phyloP scores from a whole-genome alignment of 2,888 invertebrate genomes.

The Lycophotia porphyrea region DNA sequence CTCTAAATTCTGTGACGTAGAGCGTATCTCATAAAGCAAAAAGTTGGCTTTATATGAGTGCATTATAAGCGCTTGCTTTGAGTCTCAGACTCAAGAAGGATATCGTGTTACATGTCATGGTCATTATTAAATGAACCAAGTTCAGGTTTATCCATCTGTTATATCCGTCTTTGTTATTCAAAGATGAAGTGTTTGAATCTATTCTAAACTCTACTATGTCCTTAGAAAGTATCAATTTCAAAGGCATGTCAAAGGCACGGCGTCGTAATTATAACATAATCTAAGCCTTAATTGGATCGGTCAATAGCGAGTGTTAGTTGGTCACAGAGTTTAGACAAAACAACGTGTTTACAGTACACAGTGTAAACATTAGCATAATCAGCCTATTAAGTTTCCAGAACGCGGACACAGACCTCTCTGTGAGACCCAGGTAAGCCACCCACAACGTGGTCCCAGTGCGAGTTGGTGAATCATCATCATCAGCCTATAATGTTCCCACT shows the following conservation, averaged over 20 bases:
- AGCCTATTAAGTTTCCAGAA: background rate
- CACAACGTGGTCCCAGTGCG: background rate
- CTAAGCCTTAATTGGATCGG: slow-evolving; percentile 40
- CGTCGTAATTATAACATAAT: background rate
- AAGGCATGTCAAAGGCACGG: slow-evolving; percentile 42
- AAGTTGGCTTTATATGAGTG: background rate
- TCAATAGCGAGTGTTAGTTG: slow-evolving; percentile 4
- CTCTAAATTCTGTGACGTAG: background rate
- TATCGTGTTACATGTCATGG: background rate
- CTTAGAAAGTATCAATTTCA: slow-evolving; percentile 43
- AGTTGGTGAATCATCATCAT: no score
- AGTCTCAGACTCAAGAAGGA: no score
- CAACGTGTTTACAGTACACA: background rate
- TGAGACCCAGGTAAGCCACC: background rate
- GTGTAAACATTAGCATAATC: background rate
- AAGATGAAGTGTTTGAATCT: background rate
- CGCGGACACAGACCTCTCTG: background rate
- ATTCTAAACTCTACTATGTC: background rate
- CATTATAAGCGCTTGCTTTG: background rate
- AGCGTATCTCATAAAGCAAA: background rate
- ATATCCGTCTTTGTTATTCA: background rate
- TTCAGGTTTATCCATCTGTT: background rate
- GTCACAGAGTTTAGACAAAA: slow-evolving; percentile 2
- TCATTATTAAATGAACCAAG: background rate
- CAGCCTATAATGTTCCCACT: no score